Evolutionary conservation across 2,113 vertebrate genomes (phyloP).

Genomic region (Uropsilus gracilis): DNA sequence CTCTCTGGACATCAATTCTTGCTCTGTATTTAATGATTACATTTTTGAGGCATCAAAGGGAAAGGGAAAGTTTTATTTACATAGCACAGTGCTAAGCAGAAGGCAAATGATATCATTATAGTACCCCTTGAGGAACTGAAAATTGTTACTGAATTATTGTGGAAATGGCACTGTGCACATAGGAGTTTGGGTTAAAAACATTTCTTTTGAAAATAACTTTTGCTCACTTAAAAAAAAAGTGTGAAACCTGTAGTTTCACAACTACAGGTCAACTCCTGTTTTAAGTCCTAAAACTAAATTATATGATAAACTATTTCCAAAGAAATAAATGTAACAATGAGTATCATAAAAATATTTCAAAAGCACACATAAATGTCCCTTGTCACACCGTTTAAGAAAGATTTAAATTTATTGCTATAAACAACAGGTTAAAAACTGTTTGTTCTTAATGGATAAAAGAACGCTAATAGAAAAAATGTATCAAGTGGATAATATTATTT

Average conservation of each 20-base stretch:
- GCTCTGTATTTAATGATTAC: neutral
- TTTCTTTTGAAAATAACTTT: neutral
- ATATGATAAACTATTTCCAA: neutral
- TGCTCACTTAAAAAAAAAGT: neutral
- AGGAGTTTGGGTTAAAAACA: neutral
- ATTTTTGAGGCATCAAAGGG: neutral
- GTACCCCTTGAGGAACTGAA: neutral
- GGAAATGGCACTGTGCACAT: neutral
- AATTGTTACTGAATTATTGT: neutral
- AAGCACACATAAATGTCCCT: neutral
- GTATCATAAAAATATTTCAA: neutral
- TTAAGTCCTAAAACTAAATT: neutral
- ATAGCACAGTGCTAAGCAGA: neutral
- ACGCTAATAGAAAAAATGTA: neutral
- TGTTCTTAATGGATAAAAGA: neutral
- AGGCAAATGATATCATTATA: neutral
- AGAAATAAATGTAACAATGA: neutral
- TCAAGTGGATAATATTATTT: neutral
- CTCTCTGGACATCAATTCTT: neutral
- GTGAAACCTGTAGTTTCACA: neutral
- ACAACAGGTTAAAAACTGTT: neutral
- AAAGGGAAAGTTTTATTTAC: neutral
- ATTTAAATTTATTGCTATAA: slow-evolving; percentile 16
- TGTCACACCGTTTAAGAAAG: neutral
- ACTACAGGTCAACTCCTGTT: neutral